Percentiles rank a stretch among this genome's conserved stretches.
phyloP scores from a whole-genome alignment of 2,888 invertebrate genomes.

The Timema podura region DNA sequence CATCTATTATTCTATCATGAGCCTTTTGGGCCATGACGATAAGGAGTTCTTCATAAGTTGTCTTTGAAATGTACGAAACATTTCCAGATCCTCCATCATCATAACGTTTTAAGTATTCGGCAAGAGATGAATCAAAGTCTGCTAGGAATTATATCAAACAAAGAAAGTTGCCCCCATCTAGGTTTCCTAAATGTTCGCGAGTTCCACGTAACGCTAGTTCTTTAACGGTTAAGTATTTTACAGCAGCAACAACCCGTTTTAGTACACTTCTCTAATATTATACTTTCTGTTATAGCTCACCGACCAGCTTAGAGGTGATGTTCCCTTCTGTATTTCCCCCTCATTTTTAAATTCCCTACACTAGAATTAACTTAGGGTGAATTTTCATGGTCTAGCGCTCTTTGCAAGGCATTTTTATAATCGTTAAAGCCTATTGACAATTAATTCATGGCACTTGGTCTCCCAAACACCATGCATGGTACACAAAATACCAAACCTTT shows the following conservation, averaged over 20 bases:
- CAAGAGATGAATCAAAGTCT: background rate
- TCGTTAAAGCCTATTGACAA: background rate
- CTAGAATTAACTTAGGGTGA: background rate
- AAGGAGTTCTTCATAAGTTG: background rate
- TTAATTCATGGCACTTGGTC: background rate
- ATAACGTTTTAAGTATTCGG: background rate
- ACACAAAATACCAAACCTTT: background rate
- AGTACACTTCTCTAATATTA: background rate
- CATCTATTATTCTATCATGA: too few relatives aligned
- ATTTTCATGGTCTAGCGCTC: background rate
- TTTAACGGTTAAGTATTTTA: background rate
- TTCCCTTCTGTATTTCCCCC: background rate
- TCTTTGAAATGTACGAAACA: background rate
- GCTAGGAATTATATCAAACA: background rate
- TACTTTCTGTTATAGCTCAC: background rate
- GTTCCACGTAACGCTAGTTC: background rate
- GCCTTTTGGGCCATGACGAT: background rate
- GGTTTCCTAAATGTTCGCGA: constrained; percentile 1
- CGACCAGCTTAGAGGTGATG: background rate
- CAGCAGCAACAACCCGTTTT: background rate
- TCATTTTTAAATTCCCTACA: background rate
- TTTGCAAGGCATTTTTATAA: background rate
- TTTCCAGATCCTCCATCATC: background rate
- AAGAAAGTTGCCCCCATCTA: background rate
- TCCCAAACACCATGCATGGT: background rate